Percentiles rank a stretch among this genome's conserved stretches.
Conservation (phyloP, 2,888 invertebrate genomes). For the Tanypteryx hageni region DNA sequence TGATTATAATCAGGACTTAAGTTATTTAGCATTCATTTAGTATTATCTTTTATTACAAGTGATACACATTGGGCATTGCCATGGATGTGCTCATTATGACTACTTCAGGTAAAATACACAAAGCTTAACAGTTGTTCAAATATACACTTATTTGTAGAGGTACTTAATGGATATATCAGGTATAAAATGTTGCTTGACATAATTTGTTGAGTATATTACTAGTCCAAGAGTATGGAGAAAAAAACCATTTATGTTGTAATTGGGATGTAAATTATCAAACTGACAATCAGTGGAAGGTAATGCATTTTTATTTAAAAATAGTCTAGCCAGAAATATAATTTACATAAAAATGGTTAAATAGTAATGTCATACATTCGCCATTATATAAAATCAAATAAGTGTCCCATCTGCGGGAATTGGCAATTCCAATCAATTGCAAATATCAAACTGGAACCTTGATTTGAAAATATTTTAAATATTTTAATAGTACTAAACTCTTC, state of each 20-base stretch:
- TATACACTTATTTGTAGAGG: background rate
- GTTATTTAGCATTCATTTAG: background rate
- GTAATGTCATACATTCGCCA: constrained; percentile 23
- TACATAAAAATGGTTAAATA: constrained; percentile 51
- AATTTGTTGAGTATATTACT: background rate
- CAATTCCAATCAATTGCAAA: constrained; percentile 15
- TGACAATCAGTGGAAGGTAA: background rate
- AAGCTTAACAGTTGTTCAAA: background rate
- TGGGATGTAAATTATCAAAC: constrained; percentile 36
- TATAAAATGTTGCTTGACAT: too few species aligned
- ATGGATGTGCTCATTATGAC: background rate
- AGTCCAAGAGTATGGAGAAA: background rate
- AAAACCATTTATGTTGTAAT: background rate
- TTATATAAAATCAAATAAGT: constrained; percentile 21
- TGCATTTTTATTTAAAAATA: constrained; percentile 60
- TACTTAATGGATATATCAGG: background rate
- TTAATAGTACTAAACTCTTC: constrained; percentile 12
- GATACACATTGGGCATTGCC: background rate
- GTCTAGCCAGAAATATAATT: constrained; percentile 40
- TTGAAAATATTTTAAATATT: constrained; percentile 43
- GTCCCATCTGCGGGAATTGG: background rate
- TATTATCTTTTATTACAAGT: background rate
- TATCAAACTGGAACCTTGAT: constrained; percentile 39
- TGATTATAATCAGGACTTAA: background rate
- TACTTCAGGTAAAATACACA: constrained; percentile 16